phyloP scores from a whole-genome alignment of 2,888 invertebrate genomes.

The Rapana venosa region DNA sequence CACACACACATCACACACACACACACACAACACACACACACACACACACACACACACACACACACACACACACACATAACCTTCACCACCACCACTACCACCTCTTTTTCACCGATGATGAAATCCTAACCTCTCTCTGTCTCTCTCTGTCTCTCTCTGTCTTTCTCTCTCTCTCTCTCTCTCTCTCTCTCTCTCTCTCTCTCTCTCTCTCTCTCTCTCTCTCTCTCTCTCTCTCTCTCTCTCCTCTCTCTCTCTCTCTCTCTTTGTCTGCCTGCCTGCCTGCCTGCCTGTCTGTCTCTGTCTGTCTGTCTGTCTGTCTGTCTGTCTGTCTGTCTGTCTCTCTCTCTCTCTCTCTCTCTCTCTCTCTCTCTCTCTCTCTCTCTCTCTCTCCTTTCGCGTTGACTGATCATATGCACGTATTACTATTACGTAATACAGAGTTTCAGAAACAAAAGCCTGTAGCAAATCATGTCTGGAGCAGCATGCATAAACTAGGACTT shows the following conservation, averaged over 20 bases:
- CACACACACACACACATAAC: neutral
- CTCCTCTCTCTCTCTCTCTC: neutral
- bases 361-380: constrained; percentile 5
- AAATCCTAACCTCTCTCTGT: too few relatives aligned
- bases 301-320: neutral
- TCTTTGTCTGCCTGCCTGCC: neutral
- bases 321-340: neutral
- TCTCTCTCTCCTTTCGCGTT: too few relatives aligned
- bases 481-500: too few relatives aligned
- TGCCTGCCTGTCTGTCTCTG: too few relatives aligned
- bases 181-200: neutral
- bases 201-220: neutral
- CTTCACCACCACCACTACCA: neutral
- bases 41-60: neutral
- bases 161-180: neutral
- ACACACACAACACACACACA: neutral
- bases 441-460: too few relatives aligned
- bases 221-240: neutral
- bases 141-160: too few relatives aligned
- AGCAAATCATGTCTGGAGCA: too few relatives aligned
- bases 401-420: too few relatives aligned
- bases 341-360: neutral
- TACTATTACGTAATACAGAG: too few relatives aligned
- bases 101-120: too few relatives aligned
- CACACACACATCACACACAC: neutral